Base-by-base conservation (phyloP, 1,140 invertebrate genomes). In the Cylas formicarius region DNA sequence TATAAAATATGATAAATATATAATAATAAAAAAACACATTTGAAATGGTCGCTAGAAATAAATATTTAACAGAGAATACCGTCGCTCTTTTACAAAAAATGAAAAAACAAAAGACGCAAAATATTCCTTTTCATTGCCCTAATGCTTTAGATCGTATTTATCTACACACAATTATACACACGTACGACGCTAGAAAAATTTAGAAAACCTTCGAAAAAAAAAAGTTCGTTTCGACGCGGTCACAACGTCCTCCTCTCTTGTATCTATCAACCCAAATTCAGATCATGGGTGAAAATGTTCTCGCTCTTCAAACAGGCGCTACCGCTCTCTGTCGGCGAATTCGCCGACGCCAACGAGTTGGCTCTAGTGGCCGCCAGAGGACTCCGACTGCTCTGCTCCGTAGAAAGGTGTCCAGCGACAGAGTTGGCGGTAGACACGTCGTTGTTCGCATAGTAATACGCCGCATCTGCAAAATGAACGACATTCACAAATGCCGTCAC, bases 291-390 rank as follows among this genome's bases (percentile, higher is more conserved):
- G 50, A 67, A 67, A 43, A 67, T 66, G 48, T 72, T 67, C 56
- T 79, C 77, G 11, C 73, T 71, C 60, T 80, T 81, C 7, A 77
- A 73, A 61, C 78, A 82, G 28, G 79, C 79, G 62, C 79, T 81
- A 46, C 79, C 80, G 62, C 80, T 81, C 44, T 80, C 80, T 34
- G 78, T 81, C 18, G 81, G 80, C 20, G 81, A 83, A 21, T 80
- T 77, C 2, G 80, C 80, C 32, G 77, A 79, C 3, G 77, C 79
- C 18, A 80, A 67, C 23, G 79, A 82, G 60, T 80, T 83, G 2
- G 80, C 80, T 34, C 80, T 63, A 2, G 80, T 83, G 17, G 80
- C 80, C 17, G 80, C 80, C 42, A 82, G 60, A 27, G 80, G 80
- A 27, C 79, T 81, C 24, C 79, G 72, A 56, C 76, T 74, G 35